These are phyloP conservation scores for Cephonodes hylas DNA, from an alignment of 2,888 invertebrate species.

Conservation along the genomic window DNA sequence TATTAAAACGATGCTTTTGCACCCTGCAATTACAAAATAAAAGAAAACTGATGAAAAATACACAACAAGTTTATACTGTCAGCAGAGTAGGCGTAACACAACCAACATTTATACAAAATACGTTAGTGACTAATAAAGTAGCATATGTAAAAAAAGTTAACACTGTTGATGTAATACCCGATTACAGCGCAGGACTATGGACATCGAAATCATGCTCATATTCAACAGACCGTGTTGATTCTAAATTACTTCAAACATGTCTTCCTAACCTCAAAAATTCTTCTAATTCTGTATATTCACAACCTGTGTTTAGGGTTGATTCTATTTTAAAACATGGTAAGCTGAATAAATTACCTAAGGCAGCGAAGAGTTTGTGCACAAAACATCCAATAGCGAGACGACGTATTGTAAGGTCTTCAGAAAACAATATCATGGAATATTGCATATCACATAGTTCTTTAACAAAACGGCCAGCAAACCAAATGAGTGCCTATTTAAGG, in stretches of 20 bases:
- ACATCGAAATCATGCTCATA: background rate
- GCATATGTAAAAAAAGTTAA: background rate
- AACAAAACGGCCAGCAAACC: constrained; percentile 4
- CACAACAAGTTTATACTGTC: constrained; percentile 19
- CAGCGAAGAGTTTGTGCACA: background rate
- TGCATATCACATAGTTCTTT: background rate
- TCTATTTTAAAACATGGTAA: background rate
- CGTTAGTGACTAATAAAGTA: background rate
- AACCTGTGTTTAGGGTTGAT: background rate
- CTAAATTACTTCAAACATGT: background rate
- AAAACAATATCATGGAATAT: background rate
- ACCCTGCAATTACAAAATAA: constrained; percentile 37
- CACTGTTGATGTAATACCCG: background rate
- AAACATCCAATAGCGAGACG: background rate
- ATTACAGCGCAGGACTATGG: background rate
- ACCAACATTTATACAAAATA: constrained; percentile 7
- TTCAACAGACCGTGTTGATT: background rate
- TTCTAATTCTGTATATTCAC: background rate
- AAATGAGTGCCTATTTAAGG: constrained; percentile 20
- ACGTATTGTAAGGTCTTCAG: constrained; percentile 10
- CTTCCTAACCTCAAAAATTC: background rate
- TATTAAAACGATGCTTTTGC: constrained; percentile 44
- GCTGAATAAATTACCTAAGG: background rate
- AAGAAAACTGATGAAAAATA: constrained; percentile 11
- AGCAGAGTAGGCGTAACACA: constrained; percentile 20